Conservation (phyloP, 2,797 vertebrate species). For the Galagoides demidoff region DNA sequence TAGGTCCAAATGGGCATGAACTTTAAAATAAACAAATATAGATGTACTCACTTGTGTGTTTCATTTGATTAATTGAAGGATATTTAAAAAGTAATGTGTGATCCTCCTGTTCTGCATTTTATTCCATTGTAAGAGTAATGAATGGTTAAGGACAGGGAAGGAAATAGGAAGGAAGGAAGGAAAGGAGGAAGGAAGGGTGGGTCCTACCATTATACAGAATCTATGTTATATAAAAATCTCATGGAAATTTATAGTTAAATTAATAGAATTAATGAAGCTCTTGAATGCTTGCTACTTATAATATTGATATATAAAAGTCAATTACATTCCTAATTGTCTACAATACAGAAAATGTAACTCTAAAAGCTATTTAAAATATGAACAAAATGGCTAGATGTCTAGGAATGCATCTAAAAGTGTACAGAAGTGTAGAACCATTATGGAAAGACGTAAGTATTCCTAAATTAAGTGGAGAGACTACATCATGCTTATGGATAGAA, state of each 20-base stretch:
- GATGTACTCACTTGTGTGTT: not conserved
- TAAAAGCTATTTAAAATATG: slow-evolving; percentile 13
- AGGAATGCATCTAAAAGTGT: not conserved
- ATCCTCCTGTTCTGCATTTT: not conserved
- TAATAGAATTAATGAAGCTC: not conserved
- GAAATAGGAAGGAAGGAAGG: not conserved
- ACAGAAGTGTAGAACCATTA: not conserved
- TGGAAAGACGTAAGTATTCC: not conserved
- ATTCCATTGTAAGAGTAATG: not conserved
- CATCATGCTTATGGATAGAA: not conserved
- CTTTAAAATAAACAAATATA: not conserved
- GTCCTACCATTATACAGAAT: not conserved
- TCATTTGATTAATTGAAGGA: not conserved
- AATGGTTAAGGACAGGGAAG: not conserved
- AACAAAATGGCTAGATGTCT: not conserved
- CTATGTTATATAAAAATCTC: not conserved
- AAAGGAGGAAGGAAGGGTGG: not conserved
- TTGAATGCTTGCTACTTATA: not conserved
- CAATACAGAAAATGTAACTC: not conserved
- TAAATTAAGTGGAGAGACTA: not conserved
- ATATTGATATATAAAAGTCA: not conserved
- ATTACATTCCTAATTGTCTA: not conserved
- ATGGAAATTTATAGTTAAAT: not conserved
- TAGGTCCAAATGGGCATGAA: not conserved
- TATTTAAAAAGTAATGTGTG: not conserved